Percentiles rank a stretch among this genome's conserved stretches.
Evolutionary conservation across 2,888 invertebrate species (phyloP).

Genomic region (Clusia tigrina): DNA sequence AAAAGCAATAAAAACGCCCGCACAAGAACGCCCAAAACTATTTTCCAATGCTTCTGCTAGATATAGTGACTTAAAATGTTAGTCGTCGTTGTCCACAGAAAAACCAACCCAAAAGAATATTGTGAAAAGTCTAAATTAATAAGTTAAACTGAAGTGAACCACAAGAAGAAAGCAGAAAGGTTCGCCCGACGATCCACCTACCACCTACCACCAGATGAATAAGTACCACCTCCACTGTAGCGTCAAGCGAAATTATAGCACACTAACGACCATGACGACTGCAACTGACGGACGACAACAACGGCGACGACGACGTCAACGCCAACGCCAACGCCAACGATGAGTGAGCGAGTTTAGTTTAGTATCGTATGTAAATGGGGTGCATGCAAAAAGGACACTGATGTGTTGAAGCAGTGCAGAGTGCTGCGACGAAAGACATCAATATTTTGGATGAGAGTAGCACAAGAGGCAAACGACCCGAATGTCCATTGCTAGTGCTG

Average conservation of each 20-base stretch:
- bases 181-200: too few relatives aligned
- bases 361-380: slow-evolving; percentile 17
- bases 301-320: neutral
- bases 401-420: neutral
- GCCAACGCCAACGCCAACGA: neutral
- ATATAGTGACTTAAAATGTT: neutral
- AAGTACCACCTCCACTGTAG: too few relatives aligned
- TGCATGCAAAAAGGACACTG: slow-evolving; percentile 8
- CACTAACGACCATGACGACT: slow-evolving; percentile 16
- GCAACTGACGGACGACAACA: slow-evolving; percentile 22
- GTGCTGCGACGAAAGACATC: slow-evolving; percentile 1
- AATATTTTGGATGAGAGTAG: neutral
- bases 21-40: neutral
- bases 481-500: neutral
- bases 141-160: slow-evolving; percentile 41
- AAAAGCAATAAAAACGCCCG: neutral
- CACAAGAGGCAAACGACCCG: neutral
- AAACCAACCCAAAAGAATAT: neutral
- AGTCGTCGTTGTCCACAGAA: too few relatives aligned
- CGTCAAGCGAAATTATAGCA: neutral
- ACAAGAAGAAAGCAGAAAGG: too few relatives aligned
- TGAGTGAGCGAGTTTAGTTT: neutral
- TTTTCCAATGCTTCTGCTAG: too few relatives aligned
- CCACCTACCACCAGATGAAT: neutral
- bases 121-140: slow-evolving; percentile 53